A percentile compares a stretch with the other conserved stretches of the same genome.
These are phyloP conservation scores for Eueides isabella DNA, from an alignment of 1,140 invertebrate genomes.

Conservation along the genomic window DNA sequence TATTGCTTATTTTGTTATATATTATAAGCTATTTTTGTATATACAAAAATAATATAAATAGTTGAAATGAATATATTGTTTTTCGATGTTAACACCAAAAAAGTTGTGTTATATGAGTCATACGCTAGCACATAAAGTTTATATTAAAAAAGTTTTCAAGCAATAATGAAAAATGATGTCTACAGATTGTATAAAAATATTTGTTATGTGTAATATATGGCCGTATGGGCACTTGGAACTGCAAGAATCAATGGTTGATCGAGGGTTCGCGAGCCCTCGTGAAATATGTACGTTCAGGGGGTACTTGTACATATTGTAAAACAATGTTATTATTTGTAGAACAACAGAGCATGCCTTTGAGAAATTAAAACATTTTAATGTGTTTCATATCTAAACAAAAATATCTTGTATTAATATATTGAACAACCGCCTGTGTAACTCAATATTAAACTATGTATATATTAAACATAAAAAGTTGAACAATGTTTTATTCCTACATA, in stretches of 20 bases:
- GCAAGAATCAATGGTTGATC: slow-evolving; percentile 17
- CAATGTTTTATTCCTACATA: no score
- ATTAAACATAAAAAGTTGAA: no score
- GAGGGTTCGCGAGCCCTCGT: slow-evolving; percentile 17
- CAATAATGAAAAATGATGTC: not conserved
- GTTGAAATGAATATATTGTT: no score
- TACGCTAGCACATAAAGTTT: not conserved
- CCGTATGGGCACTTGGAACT: not conserved
- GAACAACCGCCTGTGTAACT: no score
- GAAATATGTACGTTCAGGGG: slow-evolving; percentile 25
- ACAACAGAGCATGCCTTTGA: slow-evolving; percentile 8
- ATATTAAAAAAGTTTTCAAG: not conserved
- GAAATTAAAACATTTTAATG: slow-evolving; percentile 1
- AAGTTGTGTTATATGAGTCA: not conserved
- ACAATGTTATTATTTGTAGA: slow-evolving; percentile 10
- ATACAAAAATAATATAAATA: no score
- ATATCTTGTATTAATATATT: not conserved
- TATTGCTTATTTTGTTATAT: not conserved
- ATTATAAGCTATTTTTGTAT: not conserved
- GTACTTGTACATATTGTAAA: slow-evolving; percentile 20
- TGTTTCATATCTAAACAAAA: not conserved
- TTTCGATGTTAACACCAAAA: no score
- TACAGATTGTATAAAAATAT: not conserved
- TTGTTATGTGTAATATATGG: not conserved
- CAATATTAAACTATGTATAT: no score